Evolutionary conservation across 1,140 invertebrate species (phyloP), one percentile per base, ranked within the genome.

Genomic region (Brachionus paranguensis): DNA sequence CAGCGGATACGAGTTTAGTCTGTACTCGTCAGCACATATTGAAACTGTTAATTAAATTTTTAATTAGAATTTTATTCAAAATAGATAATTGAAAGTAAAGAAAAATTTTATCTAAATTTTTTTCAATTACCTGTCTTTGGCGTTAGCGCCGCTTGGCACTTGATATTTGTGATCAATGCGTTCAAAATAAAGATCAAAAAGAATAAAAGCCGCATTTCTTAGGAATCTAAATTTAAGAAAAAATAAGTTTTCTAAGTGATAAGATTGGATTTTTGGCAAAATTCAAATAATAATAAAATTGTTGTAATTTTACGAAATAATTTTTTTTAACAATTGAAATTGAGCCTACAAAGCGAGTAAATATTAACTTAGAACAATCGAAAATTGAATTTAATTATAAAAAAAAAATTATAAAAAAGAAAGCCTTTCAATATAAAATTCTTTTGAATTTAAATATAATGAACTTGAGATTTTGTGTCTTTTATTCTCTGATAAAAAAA

Each of bases 341-440:
- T 60, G 20, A 60, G 53, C 53, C 53, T 60, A 60, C 53, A 60
- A 60, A 60, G 53, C 41, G 68, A 72, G 68, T 72, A 72, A 72
- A 72, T 72, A 72, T 72, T 72, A 72, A 72, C 68, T 72, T 72
- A 72, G 68, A 72, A 72, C 68, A 72, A 72, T 72, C 37, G 68
- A 72, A 68, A 72, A 72, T 72, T 72, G 68, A 72, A 72, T 72
- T 72, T 43, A 72, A 72, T 41, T 72, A 43, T 72, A 72, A 43
- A 29, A 72, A n/a, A 72, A 68, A 68, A 14, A 33, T 14, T 33
- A 17, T 14, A 29, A 24, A 68, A 72, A 17, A 72, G 41, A 72
- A 72, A 72, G 68, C 68, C 68, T 72, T 72, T 43, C 68, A 72
- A 72, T 72, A 37, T 20, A 72, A 72, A 72, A n/a, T 60, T 60